Conservation (phyloP, 2,797 vertebrate genomes). For the Galago senegalensis region DNA sequence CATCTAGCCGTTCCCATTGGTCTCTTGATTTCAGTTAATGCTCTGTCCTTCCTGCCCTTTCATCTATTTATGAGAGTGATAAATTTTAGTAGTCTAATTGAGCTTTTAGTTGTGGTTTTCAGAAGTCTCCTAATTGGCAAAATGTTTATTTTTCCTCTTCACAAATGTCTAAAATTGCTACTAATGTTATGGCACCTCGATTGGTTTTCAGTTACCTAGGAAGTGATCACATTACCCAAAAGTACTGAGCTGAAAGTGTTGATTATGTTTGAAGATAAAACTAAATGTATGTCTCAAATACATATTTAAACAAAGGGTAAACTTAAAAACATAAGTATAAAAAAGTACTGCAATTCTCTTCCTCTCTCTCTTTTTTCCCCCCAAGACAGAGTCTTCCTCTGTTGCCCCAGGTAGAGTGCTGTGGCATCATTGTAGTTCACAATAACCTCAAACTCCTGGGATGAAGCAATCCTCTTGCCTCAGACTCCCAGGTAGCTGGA, state of each 20-base stretch:
- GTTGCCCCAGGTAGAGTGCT: too few species aligned
- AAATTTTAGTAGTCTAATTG: background rate
- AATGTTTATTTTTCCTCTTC: constrained; percentile 6
- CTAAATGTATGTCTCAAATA: background rate
- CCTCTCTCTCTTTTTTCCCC: too few species aligned
- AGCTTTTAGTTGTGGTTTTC: constrained; percentile 21
- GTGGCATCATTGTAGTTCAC: too few species aligned
- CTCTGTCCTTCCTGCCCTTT: background rate
- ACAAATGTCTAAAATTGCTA: constrained; percentile 15
- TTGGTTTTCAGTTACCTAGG: background rate
- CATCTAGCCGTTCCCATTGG: background rate
- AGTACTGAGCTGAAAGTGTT: background rate
- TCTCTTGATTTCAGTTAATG: background rate
- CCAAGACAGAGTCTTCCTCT: too few species aligned
- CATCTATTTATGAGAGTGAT: background rate
- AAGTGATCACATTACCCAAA: background rate
- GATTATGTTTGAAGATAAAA: background rate
- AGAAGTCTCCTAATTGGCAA: background rate
- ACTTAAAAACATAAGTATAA: background rate
- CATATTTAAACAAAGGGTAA: background rate
- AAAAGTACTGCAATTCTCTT: background rate
- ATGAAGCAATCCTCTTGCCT: too few species aligned
- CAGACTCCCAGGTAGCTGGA: too few species aligned
- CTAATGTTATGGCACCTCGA: background rate
- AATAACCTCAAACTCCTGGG: too few species aligned